Conservation (phyloP, 2,797 vertebrate species). For the Lagorchestes hirsutus region DNA sequence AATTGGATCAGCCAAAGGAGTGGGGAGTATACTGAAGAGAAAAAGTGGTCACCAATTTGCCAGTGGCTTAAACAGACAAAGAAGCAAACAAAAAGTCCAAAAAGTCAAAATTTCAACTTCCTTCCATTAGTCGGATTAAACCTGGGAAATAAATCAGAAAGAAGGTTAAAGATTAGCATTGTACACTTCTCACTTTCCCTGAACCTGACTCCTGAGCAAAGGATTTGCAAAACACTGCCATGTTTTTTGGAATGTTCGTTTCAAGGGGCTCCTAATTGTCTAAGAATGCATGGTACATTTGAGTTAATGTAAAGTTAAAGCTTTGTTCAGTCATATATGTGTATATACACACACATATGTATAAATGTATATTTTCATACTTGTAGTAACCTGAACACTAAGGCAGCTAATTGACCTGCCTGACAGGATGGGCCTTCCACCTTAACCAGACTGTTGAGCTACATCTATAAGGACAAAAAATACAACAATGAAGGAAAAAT, state of each 20-base stretch:
- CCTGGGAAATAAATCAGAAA: slow-evolving; percentile 37
- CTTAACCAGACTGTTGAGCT: slow-evolving; percentile 62
- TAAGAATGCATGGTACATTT: background rate
- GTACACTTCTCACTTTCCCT: background rate
- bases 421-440: slow-evolving; percentile 79
- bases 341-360: background rate
- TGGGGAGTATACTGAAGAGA: background rate
- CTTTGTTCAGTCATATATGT: background rate
- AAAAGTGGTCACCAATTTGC: background rate
- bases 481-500: slow-evolving; percentile 72
- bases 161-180: background rate
- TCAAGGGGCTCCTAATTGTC: background rate
- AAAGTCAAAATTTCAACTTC: slow-evolving; percentile 22
- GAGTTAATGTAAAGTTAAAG: background rate
- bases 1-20: background rate
- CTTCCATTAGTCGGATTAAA: slow-evolving; percentile 17
- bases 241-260: background rate
- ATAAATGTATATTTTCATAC: slow-evolving; percentile 73
- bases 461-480: slow-evolving; percentile 78
- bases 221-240: background rate
- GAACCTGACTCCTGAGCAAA: slow-evolving; percentile 15
- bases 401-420: slow-evolving; percentile 85
- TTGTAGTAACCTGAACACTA: slow-evolving; percentile 81
- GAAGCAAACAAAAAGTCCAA: background rate
- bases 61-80: background rate